phyloP scores from a whole-genome alignment of 1,140 invertebrate genomes.

The Tenebrio molitor region DNA sequence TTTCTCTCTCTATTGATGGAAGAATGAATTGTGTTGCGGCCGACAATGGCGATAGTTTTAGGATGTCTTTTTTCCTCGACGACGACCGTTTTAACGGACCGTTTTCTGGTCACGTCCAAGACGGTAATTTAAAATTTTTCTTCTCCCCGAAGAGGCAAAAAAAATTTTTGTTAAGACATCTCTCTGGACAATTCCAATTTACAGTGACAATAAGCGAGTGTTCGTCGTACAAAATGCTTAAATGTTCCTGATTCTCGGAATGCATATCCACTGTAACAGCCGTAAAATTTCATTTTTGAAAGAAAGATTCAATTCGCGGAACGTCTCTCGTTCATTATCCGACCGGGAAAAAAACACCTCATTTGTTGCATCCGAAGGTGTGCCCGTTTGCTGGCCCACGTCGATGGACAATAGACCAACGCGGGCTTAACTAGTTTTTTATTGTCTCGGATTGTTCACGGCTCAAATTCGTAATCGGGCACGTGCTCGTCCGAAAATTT shows the following conservation, averaged over 20 bases:
- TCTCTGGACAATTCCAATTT: conserved; percentile 8
- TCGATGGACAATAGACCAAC: conserved; percentile 6
- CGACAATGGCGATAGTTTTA: conserved; percentile 26
- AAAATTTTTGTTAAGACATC: conserved; percentile 39
- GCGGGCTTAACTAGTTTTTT: conserved; percentile 36
- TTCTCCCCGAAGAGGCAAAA: conserved; percentile 1
- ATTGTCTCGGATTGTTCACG: conserved; percentile 12
- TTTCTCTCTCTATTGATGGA: not conserved
- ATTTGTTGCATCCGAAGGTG: conserved; percentile 38
- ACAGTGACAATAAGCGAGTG: conserved; percentile 16
- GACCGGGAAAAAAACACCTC: conserved; percentile 4
- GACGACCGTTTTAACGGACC: conserved; percentile 26
- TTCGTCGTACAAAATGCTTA: conserved; percentile 1
- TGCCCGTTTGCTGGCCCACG: not conserved
- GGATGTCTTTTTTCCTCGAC: conserved; percentile 6
- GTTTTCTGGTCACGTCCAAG: conserved; percentile 32
- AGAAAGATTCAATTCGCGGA: conserved; percentile 26
- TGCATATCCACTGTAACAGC: conserved; percentile 24
- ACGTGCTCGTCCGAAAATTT: conserved; percentile 20
- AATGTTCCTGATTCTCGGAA: conserved; percentile 9
- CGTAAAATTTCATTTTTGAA: conserved; percentile 35
- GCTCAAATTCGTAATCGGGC: conserved; percentile 18
- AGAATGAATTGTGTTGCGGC: not conserved
- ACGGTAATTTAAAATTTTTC: conserved; percentile 14
- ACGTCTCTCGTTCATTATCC: conserved; percentile 27